These are phyloP conservation scores for Phoxinus dragarum DNA, from an alignment of 2,797 vertebrate species.

Conservation along the genomic window DNA sequence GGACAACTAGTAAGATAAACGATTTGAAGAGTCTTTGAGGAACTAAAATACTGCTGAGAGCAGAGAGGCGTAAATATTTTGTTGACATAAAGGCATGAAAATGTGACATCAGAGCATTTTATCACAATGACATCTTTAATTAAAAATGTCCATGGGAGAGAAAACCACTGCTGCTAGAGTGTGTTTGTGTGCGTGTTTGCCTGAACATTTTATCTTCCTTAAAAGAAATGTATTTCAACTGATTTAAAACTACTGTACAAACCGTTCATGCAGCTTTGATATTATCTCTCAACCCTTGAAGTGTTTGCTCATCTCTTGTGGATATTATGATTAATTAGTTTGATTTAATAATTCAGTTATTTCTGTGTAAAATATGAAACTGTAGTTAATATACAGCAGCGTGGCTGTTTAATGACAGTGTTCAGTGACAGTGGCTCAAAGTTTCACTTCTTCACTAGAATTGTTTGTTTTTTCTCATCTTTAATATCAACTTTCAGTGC, in stretches of 20 bases:
- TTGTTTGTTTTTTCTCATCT: neutral
- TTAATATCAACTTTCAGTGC: neutral
- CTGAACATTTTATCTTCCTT: neutral
- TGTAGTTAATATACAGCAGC: neutral
- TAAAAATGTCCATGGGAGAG: slow-evolving; percentile 52
- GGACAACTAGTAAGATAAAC: slow-evolving; percentile 28
- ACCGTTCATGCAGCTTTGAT: neutral
- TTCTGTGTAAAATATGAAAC: neutral
- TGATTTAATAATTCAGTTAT: neutral
- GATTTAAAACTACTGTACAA: neutral
- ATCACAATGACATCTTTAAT: slow-evolving; percentile 59
- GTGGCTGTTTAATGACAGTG: neutral
- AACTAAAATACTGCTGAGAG: slow-evolving; percentile 42
- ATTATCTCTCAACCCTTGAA: neutral
- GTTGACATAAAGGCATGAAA: slow-evolving; percentile 54
- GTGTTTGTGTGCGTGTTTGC: slow-evolving; percentile 20
- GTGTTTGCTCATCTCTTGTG: neutral
- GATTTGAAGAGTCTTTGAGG: slow-evolving; percentile 19
- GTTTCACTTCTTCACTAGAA: neutral
- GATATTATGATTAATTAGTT: neutral
- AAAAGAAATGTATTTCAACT: neutral
- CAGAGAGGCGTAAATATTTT: slow-evolving; percentile 51
- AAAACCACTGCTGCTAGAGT: slow-evolving; percentile 19
- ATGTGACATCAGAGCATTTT: slow-evolving; percentile 41
- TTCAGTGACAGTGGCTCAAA: neutral